A percentile compares a stretch with the other conserved stretches of the same genome.
Evolutionary conservation across 2,888 invertebrate species (phyloP).

Genomic region (Aporophyla lueneburgensis): DNA sequence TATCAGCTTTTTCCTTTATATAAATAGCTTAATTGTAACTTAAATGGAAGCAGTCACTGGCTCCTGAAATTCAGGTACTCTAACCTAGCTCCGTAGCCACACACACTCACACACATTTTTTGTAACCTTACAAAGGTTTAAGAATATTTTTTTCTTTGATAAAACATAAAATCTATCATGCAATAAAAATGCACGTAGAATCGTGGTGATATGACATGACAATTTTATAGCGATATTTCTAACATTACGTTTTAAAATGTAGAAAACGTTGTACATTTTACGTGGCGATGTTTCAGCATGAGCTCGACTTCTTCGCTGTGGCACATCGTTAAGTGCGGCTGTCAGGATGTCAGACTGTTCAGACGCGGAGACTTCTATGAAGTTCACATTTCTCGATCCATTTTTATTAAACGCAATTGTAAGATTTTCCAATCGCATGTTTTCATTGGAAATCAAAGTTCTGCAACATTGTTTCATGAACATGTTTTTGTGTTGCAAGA

Average conservation of each 20-base stretch:
- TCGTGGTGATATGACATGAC: neutral
- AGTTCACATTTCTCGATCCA: constrained; percentile 21
- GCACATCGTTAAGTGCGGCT: constrained; percentile 33
- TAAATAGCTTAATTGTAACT: no score
- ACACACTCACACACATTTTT: no score
- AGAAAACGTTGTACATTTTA: constrained; percentile 30
- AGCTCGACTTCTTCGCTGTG: constrained; percentile 31
- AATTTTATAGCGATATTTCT: constrained; percentile 8
- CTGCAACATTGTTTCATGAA: neutral
- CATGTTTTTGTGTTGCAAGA: neutral
- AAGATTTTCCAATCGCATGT: constrained; percentile 13
- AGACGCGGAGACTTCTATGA: constrained; percentile 11
- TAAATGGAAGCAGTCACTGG: no score
- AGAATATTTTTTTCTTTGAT: no score
- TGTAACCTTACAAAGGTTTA: no score
- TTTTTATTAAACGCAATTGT: constrained; percentile 18
- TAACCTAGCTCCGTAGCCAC: no score
- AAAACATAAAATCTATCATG: neutral
- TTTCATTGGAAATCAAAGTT: neutral
- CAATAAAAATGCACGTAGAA: neutral
- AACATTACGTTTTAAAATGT: constrained; percentile 19
- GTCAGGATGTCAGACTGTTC: constrained; percentile 16
- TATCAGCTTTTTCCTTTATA: no score
- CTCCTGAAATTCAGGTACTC: no score
- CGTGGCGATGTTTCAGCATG: constrained; percentile 28